Evolutionary conservation across 2,888 invertebrate species (phyloP).

Genomic region (Pyralis farinalis): DNA sequence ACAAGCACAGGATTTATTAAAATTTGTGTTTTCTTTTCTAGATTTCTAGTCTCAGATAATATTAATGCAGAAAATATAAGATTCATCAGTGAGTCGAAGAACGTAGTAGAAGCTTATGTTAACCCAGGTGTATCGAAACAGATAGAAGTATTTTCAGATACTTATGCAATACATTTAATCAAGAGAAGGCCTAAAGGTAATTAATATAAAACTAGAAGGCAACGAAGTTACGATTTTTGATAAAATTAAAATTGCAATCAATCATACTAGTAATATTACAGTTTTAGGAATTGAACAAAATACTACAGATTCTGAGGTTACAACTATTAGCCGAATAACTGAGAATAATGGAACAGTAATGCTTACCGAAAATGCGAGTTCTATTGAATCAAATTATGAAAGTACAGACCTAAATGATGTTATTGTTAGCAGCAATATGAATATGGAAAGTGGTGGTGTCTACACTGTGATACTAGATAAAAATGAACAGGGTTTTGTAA

Average conservation of each 20-base stretch:
- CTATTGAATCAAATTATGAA: not conserved
- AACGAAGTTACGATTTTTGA: too few species aligned
- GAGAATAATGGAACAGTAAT: not conserved
- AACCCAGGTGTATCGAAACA: slow-evolving; percentile 31
- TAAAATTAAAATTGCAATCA: too few species aligned
- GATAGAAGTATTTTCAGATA: slow-evolving; percentile 45
- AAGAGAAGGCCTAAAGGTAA: not conserved
- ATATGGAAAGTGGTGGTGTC: slow-evolving; percentile 50
- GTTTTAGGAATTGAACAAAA: too few species aligned
- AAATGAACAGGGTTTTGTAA: slow-evolving; percentile 31
- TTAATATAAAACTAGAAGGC: too few species aligned
- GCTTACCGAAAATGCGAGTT: not conserved
- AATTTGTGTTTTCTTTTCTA: too few species aligned
- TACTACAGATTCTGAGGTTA: too few species aligned
- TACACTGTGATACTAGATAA: slow-evolving; percentile 42
- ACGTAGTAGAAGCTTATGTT: slow-evolving; percentile 37
- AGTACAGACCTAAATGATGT: slow-evolving; percentile 20
- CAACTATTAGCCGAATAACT: too few species aligned
- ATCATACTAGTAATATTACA: too few species aligned
- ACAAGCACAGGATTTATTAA: too few species aligned
- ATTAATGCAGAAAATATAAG: slow-evolving; percentile 28
- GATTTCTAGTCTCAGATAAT: slow-evolving; percentile 35
- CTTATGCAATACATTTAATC: not conserved
- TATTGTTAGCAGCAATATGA: slow-evolving; percentile 20
- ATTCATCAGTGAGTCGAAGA: slow-evolving; percentile 39